Evolutionary conservation across 2,113 vertebrate genomes (phyloP).

Genomic region (Dicrurus megarhynchus): DNA sequence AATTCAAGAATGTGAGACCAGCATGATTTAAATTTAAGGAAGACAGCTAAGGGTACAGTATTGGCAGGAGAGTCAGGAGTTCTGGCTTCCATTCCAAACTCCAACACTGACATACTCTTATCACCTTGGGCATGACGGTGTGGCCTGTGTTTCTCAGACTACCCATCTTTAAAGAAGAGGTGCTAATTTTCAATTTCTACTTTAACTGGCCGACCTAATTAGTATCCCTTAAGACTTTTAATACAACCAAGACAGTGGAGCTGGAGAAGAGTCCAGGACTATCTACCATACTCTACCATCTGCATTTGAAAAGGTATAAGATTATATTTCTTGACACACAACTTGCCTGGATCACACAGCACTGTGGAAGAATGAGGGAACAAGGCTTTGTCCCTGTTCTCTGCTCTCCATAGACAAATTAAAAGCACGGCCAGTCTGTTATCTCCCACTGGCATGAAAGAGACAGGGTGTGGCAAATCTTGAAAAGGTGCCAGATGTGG

Average conservation of each 20-base stretch:
- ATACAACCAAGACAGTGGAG: background rate
- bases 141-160: background rate
- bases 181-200: conserved; percentile 36
- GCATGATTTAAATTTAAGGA: background rate
- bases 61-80: background rate
- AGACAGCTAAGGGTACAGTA: background rate
- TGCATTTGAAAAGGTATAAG: background rate
- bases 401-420: background rate
- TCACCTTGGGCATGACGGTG: background rate
- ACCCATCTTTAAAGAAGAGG: background rate
- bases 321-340: background rate
- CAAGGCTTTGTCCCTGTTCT: background rate
- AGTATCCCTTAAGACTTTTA: background rate
- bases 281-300: background rate
- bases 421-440: background rate
- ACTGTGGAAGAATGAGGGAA: background rate
- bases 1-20: background rate
- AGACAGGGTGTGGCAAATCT: background rate
- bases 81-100: background rate
- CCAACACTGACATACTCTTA: background rate
- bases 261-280: background rate
- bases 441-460: background rate
- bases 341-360: background rate
- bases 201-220: conserved; percentile 44
- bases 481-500: background rate